A percentile compares a stretch with the other conserved stretches of the same genome.
These are phyloP conservation scores for Drusus annulatus DNA, from an alignment of 1,140 invertebrate genomes.

Conservation along the genomic window DNA sequence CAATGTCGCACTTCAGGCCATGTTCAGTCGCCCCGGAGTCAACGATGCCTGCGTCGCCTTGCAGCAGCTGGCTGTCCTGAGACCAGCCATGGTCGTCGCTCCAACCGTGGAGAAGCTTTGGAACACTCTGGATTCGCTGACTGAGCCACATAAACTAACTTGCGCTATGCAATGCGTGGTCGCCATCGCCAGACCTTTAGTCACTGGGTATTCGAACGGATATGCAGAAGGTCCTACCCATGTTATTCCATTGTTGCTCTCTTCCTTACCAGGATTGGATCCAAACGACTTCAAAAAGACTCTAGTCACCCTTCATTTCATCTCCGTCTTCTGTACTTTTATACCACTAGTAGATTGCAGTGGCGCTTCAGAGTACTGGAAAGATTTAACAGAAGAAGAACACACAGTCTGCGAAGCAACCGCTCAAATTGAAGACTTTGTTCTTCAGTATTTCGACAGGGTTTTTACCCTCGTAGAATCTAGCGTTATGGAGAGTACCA, in stretches of 20 bases:
- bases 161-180: conserved; percentile 84
- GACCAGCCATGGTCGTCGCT: conserved; percentile 89
- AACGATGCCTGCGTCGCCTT: conserved; percentile 79
- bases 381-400: conserved; percentile 85
- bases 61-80: conserved; percentile 82
- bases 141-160: conserved; percentile 89
- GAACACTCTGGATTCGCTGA: conserved; percentile 85
- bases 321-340: conserved; percentile 82
- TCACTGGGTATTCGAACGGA: conserved; percentile 75
- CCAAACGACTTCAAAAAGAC: conserved; percentile 92
- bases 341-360: conserved; percentile 91
- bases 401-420: conserved; percentile 84
- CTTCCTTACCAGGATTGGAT: conserved; percentile 90
- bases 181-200: conserved; percentile 79
- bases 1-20: conserved; percentile 79
- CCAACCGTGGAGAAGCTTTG: conserved; percentile 86
- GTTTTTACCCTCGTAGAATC: conserved; percentile 84
- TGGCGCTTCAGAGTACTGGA: conserved; percentile 75
- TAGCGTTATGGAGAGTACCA: conserved; percentile 77
- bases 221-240: conserved; percentile 86
- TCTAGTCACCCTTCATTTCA: conserved; percentile 84
- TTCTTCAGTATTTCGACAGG: conserved; percentile 88
- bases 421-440: conserved; percentile 90
- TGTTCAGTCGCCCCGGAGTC: conserved; percentile 83
- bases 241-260: conserved; percentile 85